Evolutionary conservation across 2,113 vertebrate species (phyloP), one percentile per base, ranked within the genome.

Genomic region (Jacana jacana): DNA sequence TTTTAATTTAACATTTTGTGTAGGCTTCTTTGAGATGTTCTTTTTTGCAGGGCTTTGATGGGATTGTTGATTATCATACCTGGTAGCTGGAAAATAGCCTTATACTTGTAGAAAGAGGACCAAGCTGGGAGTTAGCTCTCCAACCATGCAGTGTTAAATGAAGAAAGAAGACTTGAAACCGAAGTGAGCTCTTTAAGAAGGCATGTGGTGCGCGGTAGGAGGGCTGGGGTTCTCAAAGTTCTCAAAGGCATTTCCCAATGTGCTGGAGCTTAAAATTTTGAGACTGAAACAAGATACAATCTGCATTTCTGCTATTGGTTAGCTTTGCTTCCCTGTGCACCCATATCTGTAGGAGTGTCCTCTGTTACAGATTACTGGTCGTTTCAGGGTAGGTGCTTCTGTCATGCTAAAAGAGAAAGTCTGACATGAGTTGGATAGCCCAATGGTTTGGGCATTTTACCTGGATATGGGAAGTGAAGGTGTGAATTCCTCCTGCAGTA

Each of bases 81-180:
- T 81, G 39, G 8, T 11, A 51, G 52, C 44, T 81, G 70, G 70
- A 24, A 86, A 64, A 57, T 63, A 83, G 60, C 13, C 17, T 37
- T 66, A 6, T 2, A 15, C 1, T 1, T 1, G 0, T 60, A 51
- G 46, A 25, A n/a, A n/a, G 80, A 64, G 55, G 20, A 14, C 61
- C 0, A 3, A 64, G 40, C 35, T 70, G 65, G 60, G 55, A 37
- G 46, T 65, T 76, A 52, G 30, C 30, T 81, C 49, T 86, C 72
- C 37, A 72, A 1, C 28, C 11, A 0, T 18, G n/a, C 1, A 3
- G 9, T 46, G 4, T 27, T 37, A 58, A 39, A 11, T 33, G 40
- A 7, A 73, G 57, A 89, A 46, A 46, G 64, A 77, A 30, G 54
- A 58, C 2, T 7, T 11, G 22, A 33, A 82, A 54, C 14, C 31